These are phyloP conservation scores for Disparrhopalites patrizii DNA, from an alignment of 2,888 invertebrate species.

Conservation along the genomic window DNA sequence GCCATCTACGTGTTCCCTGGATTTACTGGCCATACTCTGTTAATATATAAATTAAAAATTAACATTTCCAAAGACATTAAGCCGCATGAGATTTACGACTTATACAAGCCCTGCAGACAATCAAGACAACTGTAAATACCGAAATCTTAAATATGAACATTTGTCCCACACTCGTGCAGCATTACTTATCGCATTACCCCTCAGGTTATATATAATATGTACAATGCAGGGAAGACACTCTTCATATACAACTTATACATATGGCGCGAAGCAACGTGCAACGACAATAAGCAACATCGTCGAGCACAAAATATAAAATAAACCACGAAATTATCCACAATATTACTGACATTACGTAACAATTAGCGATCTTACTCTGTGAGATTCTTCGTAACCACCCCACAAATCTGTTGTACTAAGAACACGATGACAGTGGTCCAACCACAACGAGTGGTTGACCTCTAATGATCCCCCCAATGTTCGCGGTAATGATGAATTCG, in stretches of 20 bases:
- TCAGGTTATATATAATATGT: too few species aligned
- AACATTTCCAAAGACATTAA: not conserved
- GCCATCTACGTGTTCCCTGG: constrained; percentile 13
- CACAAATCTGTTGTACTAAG: constrained; percentile 47
- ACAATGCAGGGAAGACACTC: not conserved
- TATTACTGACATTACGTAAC: too few species aligned
- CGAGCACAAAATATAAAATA: not conserved
- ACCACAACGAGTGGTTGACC: constrained; percentile 88
- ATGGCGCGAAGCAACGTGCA: too few species aligned
- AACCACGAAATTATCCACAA: too few species aligned
- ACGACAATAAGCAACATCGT: not conserved
- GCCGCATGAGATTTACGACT: not conserved
- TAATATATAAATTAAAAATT: constrained; percentile 13
- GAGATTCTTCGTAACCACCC: constrained; percentile 45
- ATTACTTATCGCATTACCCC: too few species aligned
- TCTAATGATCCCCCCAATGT: constrained; percentile 83
- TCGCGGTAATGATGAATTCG: constrained; percentile 78
- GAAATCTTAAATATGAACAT: not conserved
- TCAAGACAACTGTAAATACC: not conserved
- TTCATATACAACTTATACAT: not conserved
- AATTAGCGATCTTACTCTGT: not conserved
- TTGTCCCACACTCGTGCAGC: too few species aligned
- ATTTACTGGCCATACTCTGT: constrained; percentile 38
- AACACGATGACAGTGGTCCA: constrained; percentile 59
- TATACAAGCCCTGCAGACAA: not conserved